Base-by-base conservation (phyloP, 1,140 invertebrate genomes). In the Apolygus lucorum region DNA sequence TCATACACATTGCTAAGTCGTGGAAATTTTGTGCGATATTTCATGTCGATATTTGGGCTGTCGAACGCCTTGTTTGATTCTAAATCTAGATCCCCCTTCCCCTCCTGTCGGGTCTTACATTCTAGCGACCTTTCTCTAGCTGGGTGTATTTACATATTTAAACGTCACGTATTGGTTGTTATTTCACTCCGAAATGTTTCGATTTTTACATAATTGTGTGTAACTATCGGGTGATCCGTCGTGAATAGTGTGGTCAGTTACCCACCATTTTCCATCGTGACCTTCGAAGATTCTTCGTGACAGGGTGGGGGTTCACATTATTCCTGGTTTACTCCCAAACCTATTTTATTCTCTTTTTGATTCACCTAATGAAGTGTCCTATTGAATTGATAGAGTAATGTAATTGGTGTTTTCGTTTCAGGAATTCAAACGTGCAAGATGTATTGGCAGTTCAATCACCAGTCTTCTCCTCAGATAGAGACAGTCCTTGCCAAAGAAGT, bases 401-500 rank as follows among this genome's bases (percentile, higher is more conserved):
- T n/a, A n/a, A n/a, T n/a, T n/a, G n/a, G 4, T 66, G 63, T 34
- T 66, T 66, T 34, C 21, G 11, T 66, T 66, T 66, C 11, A 66
- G 64, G 28, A 34, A n/a, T 67, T 2, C 27, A 1, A 1, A 11
- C 11, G 22, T 64, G 13, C 24, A 69, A 65, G 24, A 71, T 71
- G 70, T 73, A 69, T 68, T 73, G 72, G 72, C 71, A 73, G 4
- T 49, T 63, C 24, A 70, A 69, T 54, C 68, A 69, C 52, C 54
- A 59, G 22, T 68, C 69, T 13, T 71, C 72, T n/a, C 70, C 69
- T 22, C 71, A 72, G 69, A 73, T 73, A 24, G 70, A 72, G 62
- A 71, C 71, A n/a, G 66, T 71, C n/a, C 64, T 73, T 24, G 68
- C 63, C 25, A 73, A 73, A 68, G 72, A 73, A 70, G 72, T 73